Base-by-base conservation (phyloP, 2,113 vertebrate genomes). In the Channa argus region DNA sequence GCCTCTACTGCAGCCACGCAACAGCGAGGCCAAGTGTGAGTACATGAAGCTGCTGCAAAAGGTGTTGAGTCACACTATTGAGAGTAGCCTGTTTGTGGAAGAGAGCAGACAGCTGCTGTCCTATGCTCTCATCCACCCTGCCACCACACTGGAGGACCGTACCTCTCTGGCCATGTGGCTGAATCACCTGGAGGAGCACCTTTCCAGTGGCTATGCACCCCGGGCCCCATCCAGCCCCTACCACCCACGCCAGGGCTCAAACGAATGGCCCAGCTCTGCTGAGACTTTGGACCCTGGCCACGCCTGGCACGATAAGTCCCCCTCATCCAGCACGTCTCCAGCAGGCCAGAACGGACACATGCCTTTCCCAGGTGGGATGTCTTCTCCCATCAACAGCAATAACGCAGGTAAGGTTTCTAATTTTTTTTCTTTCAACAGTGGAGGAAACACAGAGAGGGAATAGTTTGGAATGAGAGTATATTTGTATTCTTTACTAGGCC, bases 11-110 rank as follows among this genome's bases (percentile, higher is more conserved):
- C 97, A 97, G 92, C 97, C 97, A 0, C 95, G 97, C 66, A 98
- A 98, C 74, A 94, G 95, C 0, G 96, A 98, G 13, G 97, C 97
- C 89, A 98, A 98, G 91, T 96, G 96, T 0, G 96, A 98, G 78
- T 98, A 98, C 90, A 98, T 98, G 97, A 97, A 96, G 87, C 94
- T 98, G 59, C 93, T 98, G 80, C 97, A 98, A 90, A 96, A 97
- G 74, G 96, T 98, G 71, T 91, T 98, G 91, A 96, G 96, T 49
- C 96, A 97, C 88, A 96, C 96, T 24, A 98, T 97, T 2, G 97
- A 98, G 93, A 98, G 96, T 94, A 98, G 96, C 83, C 92, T 95
- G 77, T 98, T 97, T 86, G 96, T 98, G 5, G 97, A 98, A 86
- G 97, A 98, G 92, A 97, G 96, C 87, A 93, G 97, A 51, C 97